Evolutionary conservation across 2,113 vertebrate genomes (phyloP).

Genomic region (Dipodomys ordii): DNA sequence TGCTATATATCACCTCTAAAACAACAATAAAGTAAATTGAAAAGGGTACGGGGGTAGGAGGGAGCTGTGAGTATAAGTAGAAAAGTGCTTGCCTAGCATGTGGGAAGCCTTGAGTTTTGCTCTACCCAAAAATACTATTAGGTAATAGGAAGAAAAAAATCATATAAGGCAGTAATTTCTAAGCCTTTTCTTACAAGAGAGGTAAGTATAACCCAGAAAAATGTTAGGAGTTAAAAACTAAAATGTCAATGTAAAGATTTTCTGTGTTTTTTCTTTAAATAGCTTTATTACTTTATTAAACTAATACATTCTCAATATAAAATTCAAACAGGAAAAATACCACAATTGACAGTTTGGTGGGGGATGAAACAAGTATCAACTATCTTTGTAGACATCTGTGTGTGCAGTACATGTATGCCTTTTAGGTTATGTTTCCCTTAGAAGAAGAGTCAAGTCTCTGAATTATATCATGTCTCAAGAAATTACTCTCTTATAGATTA

Average conservation of each 20-base stretch:
- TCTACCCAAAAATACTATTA: too few relatives aligned
- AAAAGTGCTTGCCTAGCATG: too few relatives aligned
- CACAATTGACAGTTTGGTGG: slow-evolving; percentile 19
- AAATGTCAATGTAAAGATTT: background rate
- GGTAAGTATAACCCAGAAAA: background rate
- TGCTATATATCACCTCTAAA: too few relatives aligned
- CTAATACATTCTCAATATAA: slow-evolving; percentile 19
- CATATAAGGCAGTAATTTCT: background rate
- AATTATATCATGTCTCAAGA: background rate
- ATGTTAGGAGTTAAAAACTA: background rate
- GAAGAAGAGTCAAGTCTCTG: background rate
- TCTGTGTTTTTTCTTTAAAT: background rate
- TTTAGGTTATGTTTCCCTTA: background rate
- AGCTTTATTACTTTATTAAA: slow-evolving; percentile 25
- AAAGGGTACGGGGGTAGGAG: too few relatives aligned
- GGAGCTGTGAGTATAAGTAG: too few relatives aligned
- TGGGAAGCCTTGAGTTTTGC: too few relatives aligned
- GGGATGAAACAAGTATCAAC: background rate
- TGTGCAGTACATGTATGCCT: background rate
- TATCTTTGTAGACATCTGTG: background rate
- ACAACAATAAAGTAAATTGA: too few relatives aligned
- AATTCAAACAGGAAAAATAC: background rate
- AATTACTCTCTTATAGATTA: slow-evolving; percentile 88
- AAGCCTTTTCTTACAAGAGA: slow-evolving; percentile 6
- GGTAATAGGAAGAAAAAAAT: too few relatives aligned